Evolutionary conservation across 1,140 invertebrate genomes (phyloP).

Genomic region (Paraescarpia echinospica): DNA sequence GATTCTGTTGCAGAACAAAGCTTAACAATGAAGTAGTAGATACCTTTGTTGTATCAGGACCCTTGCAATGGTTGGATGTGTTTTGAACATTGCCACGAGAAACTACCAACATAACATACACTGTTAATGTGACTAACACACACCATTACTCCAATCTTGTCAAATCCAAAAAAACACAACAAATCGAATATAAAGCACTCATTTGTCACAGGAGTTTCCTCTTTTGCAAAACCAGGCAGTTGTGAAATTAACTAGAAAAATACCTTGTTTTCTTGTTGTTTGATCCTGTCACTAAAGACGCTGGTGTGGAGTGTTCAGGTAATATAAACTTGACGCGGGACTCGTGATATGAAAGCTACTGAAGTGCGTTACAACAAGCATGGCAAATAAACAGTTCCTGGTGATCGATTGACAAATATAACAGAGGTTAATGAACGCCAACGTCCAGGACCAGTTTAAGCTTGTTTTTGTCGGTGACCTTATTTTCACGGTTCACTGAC

Average conservation of each 20-base stretch:
- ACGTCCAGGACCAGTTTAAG: not conserved
- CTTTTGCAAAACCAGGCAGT: not conserved
- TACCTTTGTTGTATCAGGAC: not conserved
- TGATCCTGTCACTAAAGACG: not conserved
- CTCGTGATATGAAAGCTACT: not conserved
- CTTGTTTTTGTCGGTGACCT: not conserved
- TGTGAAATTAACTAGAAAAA: not conserved
- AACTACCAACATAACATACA: not conserved
- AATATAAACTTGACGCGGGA: not conserved
- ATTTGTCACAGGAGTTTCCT: not conserved
- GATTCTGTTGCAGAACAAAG: not conserved
- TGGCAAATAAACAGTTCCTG: not conserved
- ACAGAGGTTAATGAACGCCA: not conserved
- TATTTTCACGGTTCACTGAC: not conserved
- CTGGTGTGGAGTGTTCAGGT: not conserved
- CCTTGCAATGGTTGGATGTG: not conserved
- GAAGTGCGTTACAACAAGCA: not conserved
- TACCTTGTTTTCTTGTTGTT: not conserved
- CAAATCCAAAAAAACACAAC: not conserved
- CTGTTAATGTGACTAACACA: not conserved
- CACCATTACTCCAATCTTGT: not conserved
- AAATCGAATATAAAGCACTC: not conserved
- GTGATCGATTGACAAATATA: not conserved
- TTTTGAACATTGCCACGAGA: not conserved
- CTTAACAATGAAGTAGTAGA: not conserved